Conservation (phyloP, 2,797 vertebrate species). For the Poeciliopsis paucimaculata region DNA sequence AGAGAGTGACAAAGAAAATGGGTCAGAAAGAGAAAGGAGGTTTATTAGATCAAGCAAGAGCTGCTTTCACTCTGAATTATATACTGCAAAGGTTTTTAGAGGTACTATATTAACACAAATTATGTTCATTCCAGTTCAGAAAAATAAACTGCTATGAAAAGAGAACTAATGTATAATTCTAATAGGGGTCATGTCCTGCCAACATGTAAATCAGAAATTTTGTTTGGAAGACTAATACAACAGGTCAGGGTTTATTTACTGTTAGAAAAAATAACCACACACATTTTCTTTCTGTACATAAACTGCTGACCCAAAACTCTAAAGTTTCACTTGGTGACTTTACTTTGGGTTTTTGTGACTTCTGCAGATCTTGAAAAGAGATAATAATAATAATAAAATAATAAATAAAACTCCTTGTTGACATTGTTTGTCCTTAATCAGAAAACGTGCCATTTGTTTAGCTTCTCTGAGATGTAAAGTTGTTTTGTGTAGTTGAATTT, state of each 20-base stretch:
- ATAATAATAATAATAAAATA: too few species aligned
- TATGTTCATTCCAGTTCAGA: not conserved
- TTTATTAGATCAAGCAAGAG: not conserved
- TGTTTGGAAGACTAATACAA: not conserved
- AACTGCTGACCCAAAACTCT: not conserved
- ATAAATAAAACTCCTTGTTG: not conserved
- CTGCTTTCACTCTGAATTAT: not conserved
- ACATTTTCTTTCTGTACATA: not conserved
- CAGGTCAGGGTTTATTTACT: not conserved
- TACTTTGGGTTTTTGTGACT: not conserved
- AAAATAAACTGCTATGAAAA: not conserved
- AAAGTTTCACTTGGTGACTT: not conserved
- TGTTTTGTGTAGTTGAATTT: not conserved
- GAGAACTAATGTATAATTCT: not conserved
- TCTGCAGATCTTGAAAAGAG: not conserved
- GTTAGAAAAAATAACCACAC: not conserved
- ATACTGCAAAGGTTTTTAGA: not conserved
- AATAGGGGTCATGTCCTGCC: not conserved
- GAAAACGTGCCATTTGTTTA: not conserved
- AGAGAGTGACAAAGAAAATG: conserved; percentile 22
- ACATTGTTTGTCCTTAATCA: not conserved
- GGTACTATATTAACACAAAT: not conserved
- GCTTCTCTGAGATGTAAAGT: not conserved
- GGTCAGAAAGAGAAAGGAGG: conserved; percentile 26
- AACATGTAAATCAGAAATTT: not conserved